Percentiles rank a stretch among this genome's conserved stretches.
Evolutionary conservation across 1,140 invertebrate genomes (phyloP).

Genomic region (Neomicropteryx cornuta): DNA sequence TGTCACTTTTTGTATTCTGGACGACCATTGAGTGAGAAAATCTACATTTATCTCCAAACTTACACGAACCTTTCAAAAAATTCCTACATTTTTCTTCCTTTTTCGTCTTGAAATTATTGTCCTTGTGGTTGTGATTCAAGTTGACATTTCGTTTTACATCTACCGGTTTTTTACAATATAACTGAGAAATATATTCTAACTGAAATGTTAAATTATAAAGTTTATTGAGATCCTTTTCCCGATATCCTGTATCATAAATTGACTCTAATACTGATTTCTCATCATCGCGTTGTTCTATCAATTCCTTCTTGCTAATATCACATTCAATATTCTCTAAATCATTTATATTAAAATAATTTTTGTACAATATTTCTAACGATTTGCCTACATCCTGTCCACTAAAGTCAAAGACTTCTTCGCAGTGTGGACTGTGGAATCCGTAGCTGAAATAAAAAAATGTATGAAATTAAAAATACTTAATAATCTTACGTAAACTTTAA

Average conservation of each 20-base stretch:
- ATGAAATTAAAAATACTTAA: conserved; percentile 2
- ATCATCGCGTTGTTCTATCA: conserved; percentile 50
- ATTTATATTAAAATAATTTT: conserved; percentile 51
- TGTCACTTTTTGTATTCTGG: conserved; percentile 22
- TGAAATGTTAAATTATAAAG: conserved; percentile 56
- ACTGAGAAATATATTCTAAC: conserved; percentile 52
- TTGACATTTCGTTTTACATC: conserved; percentile 29
- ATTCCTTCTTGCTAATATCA: conserved; percentile 36
- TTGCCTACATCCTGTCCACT: conserved; percentile 51
- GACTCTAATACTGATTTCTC: conserved; percentile 62
- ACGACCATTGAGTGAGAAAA: conserved; percentile 52
- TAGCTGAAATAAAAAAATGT: conserved; percentile 36
- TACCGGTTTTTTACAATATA: conserved; percentile 43
- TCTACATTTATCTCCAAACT: conserved; percentile 56
- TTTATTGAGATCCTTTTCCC: conserved; percentile 48
- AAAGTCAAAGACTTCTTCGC: conserved; percentile 54
- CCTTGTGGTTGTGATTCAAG: conserved; percentile 28
- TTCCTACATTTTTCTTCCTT: conserved; percentile 54
- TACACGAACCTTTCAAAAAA: conserved; percentile 54
- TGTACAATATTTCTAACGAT: conserved; percentile 54
- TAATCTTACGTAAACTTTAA: conserved; percentile 9
- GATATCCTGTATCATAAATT: conserved; percentile 57
- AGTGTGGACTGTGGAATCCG: conserved; percentile 61
- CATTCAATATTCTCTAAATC: conserved; percentile 24
- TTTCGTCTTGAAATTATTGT: conserved; percentile 33